Percentiles rank a stretch among this genome's conserved stretches.
These are phyloP conservation scores for Engystomops pustulosus DNA, from an alignment of 2,113 vertebrate species.

Conservation along the genomic window DNA sequence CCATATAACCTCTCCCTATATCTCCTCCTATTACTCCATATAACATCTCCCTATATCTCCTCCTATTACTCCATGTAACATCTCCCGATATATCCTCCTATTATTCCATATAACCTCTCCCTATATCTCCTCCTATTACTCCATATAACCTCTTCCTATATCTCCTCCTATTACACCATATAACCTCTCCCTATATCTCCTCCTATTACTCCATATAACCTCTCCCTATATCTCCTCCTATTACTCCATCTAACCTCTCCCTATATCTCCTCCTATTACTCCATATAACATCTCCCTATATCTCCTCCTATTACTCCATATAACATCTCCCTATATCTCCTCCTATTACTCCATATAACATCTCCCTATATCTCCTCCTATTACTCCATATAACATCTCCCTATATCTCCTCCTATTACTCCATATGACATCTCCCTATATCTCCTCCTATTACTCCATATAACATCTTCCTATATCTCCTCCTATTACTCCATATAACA, in stretches of 20 bases:
- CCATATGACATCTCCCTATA: constrained; percentile 16
- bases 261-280: too few relatives aligned
- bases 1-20: background rate
- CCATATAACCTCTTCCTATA: background rate
- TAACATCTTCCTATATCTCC: background rate
- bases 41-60: too few relatives aligned
- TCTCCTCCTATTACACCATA: background rate
- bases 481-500: constrained; percentile 14
- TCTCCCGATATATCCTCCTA: too few relatives aligned
- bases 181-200: background rate
- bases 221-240: too few relatives aligned
- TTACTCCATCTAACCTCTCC: too few relatives aligned
- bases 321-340: constrained; percentile 6
- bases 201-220: background rate
- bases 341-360: constrained; percentile 29
- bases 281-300: background rate
- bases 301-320: constrained; percentile 36
- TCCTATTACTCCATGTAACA: too few relatives aligned
- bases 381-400: background rate
- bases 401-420: constrained; percentile 10
- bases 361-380: constrained; percentile 18
- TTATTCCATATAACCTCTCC: too few relatives aligned
- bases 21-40: too few relatives aligned
- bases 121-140: too few relatives aligned
- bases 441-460: constrained; percentile 10